Evolutionary conservation across 2,113 vertebrate species (phyloP).

Genomic region (Isichthys henryi): DNA sequence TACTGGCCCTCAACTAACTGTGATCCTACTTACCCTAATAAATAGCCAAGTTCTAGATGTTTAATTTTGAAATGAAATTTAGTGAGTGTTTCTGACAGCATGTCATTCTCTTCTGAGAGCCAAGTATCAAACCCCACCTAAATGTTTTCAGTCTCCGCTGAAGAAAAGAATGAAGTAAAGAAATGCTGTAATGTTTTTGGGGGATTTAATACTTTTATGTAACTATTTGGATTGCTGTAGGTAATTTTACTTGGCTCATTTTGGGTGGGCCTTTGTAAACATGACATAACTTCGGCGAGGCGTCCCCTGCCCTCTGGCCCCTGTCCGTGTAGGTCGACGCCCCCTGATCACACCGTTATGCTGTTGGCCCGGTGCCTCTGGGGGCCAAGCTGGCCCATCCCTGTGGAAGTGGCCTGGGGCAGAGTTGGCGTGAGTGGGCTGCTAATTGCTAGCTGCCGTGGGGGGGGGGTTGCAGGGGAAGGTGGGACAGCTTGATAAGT

Average conservation of each 20-base stretch:
- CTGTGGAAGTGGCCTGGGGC: slow-evolving; percentile 37
- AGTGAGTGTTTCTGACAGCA: not conserved
- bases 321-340: slow-evolving; percentile 43
- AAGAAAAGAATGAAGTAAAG: not conserved
- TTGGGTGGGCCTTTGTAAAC: not conserved
- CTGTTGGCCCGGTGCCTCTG: slow-evolving; percentile 42
- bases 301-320: no score
- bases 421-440: slow-evolving; percentile 43
- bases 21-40: not conserved
- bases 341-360: slow-evolving; percentile 55
- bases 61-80: not conserved
- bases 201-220: not conserved
- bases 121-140: not conserved
- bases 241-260: not conserved
- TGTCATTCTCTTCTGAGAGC: not conserved
- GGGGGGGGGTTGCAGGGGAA: slow-evolving; percentile 52
- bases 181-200: not conserved
- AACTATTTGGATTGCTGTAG: not conserved
- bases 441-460: slow-evolving; percentile 58
- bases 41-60: not conserved
- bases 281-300: not conserved
- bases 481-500: slow-evolving; percentile 50
- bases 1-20: not conserved
- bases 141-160: not conserved
- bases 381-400: slow-evolving; percentile 33